Percentiles rank a stretch among this genome's conserved stretches.
Evolutionary conservation across 2,888 invertebrate species (phyloP).

Genomic region (Andrena marginata): DNA sequence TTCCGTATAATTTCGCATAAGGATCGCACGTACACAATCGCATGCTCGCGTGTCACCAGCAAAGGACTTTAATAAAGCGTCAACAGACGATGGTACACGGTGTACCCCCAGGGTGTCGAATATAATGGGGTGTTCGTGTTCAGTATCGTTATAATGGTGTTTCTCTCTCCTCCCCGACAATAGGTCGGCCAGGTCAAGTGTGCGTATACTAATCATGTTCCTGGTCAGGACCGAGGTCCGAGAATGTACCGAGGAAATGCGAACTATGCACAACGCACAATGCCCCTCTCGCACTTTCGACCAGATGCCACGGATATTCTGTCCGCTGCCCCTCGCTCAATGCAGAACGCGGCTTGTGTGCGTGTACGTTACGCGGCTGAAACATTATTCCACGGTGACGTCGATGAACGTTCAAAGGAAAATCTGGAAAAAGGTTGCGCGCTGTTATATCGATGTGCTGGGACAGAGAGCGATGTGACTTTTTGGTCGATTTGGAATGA

Average conservation of each 20-base stretch:
- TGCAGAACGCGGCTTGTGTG: not conserved
- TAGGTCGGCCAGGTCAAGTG: constrained; percentile 81
- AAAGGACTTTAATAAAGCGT: constrained; percentile 60
- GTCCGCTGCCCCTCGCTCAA: constrained; percentile 50
- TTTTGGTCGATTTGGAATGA: not conserved
- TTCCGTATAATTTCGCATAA: constrained; percentile 31
- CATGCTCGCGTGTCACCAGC: not conserved
- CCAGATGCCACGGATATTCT: constrained; percentile 71
- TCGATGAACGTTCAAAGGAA: constrained; percentile 13
- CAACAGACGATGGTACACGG: constrained; percentile 41
- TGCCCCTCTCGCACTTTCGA: constrained; percentile 69
- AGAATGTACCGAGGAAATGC: constrained; percentile 77
- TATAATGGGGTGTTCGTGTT: constrained; percentile 76
- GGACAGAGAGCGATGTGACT: constrained; percentile 19
- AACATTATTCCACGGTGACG: not conserved
- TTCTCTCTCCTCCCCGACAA: constrained; percentile 65
- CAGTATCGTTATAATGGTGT: constrained; percentile 82
- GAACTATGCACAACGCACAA: constrained; percentile 75
- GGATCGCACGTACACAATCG: not conserved
- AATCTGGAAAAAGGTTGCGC: constrained; percentile 8
- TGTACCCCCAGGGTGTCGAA: constrained; percentile 60
- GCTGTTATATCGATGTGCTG: not conserved
- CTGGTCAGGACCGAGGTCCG: constrained; percentile 68
- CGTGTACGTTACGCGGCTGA: constrained; percentile 14
- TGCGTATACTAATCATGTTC: constrained; percentile 83